These are phyloP conservation scores for Ferrisia virgata DNA, from an alignment of 2,888 invertebrate genomes.

Conservation along the genomic window DNA sequence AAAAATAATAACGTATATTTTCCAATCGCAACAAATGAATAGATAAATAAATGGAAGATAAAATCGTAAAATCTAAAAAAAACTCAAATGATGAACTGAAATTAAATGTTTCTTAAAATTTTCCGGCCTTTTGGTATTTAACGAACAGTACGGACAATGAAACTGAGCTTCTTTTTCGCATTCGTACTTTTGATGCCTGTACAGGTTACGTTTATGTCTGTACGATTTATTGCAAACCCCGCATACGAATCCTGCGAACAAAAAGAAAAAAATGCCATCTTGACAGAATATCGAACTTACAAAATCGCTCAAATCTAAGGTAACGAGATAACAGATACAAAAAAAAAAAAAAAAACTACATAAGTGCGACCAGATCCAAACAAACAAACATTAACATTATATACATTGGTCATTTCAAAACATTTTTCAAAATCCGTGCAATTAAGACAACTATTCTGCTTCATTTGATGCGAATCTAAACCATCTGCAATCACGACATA, in stretches of 20 bases:
- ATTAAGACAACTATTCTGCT: too few species aligned
- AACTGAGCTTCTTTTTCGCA: conserved; percentile 52
- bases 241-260: background rate
- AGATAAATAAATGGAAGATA: background rate
- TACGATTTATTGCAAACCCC: conserved; percentile 41
- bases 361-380: too few species aligned
- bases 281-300: background rate
- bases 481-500: too few species aligned
- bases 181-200: conserved; percentile 50
- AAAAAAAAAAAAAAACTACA: too few species aligned
- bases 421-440: too few species aligned
- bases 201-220: conserved; percentile 48
- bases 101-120: conserved; percentile 44
- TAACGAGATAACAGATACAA: background rate
- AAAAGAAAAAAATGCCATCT: background rate
- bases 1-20: background rate
- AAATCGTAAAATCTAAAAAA: background rate
- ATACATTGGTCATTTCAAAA: too few species aligned
- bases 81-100: background rate
- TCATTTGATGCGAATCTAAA: too few species aligned
- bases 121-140: conserved; percentile 43
- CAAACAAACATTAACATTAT: too few species aligned
- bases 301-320: too few species aligned
- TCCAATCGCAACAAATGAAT: background rate
- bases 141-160: conserved; percentile 53